A percentile compares a stretch with the other conserved stretches of the same genome.
Conservation (phyloP, 2,797 vertebrate genomes). For the Mormyrops attenuatus region DNA sequence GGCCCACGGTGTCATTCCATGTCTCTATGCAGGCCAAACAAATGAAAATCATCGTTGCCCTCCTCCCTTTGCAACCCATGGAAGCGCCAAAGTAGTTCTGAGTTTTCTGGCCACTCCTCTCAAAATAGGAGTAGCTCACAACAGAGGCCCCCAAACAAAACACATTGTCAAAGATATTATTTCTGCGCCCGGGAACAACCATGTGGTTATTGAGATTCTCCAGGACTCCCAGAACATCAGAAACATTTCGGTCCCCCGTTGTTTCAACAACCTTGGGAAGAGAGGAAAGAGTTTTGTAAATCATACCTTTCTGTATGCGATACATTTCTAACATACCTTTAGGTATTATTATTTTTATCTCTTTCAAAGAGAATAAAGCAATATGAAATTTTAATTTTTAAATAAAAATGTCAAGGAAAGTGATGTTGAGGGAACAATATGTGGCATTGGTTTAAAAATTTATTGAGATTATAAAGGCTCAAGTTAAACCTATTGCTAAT, state of each 20-base stretch:
- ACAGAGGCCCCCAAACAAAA: slow-evolving; percentile 14
- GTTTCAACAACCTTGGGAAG: slow-evolving; percentile 1
- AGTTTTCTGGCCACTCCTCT: not conserved
- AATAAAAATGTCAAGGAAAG: too few relatives aligned
- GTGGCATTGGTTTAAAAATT: not conserved
- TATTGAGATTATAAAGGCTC: not conserved
- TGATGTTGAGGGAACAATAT: too few relatives aligned
- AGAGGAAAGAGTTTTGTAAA: not conserved
- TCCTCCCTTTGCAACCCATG: not conserved
- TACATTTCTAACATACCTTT: not conserved
- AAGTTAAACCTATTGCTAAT: too few relatives aligned
- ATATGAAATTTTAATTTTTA: too few relatives aligned
- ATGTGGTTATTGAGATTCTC: not conserved
- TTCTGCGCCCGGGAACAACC: not conserved
- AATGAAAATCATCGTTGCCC: not conserved
- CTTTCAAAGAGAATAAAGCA: not conserved
- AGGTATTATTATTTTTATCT: not conserved
- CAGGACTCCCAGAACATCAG: not conserved
- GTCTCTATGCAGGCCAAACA: slow-evolving; percentile 13
- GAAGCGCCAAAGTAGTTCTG: slow-evolving; percentile 13
- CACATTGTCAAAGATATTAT: not conserved
- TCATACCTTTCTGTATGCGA: not conserved
- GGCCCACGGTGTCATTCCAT: slow-evolving; percentile 13
- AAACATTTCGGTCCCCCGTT: not conserved
- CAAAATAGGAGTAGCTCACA: slow-evolving; percentile 5